These are phyloP conservation scores for Megathymus violae DNA, from an alignment of 1,140 invertebrate genomes.

Conservation along the genomic window DNA sequence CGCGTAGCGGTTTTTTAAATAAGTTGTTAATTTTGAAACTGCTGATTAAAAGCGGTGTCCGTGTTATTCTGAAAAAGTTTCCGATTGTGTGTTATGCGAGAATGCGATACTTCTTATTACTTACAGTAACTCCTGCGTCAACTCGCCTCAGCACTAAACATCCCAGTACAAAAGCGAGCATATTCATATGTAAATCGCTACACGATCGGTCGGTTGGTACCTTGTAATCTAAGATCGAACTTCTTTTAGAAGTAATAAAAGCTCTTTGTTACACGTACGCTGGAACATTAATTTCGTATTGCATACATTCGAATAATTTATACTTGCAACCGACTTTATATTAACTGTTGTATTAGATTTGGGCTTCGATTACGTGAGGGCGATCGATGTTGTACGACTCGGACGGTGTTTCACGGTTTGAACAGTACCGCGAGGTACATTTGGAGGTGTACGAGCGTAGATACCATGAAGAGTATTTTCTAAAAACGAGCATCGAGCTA, in stretches of 20 bases:
- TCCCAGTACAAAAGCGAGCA: constrained; percentile 23
- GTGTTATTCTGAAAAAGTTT: constrained; percentile 7
- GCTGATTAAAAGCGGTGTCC: background rate
- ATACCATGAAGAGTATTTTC: no score
- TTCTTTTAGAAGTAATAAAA: constrained; percentile 33
- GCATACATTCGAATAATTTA: constrained; percentile 25
- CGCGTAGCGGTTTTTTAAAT: constrained; percentile 1
- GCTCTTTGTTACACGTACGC: constrained; percentile 28
- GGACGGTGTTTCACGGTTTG: no score
- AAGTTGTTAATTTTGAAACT: background rate
- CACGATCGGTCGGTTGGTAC: constrained; percentile 23
- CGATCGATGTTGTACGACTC: background rate
- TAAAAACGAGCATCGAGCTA: no score
- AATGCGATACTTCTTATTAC: background rate
- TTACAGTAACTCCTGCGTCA: constrained; percentile 3
- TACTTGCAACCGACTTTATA: constrained; percentile 23
- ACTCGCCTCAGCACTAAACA: constrained; percentile 16
- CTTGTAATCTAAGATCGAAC: constrained; percentile 33
- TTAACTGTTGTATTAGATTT: background rate
- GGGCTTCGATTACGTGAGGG: background rate
- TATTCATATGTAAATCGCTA: constrained; percentile 47
- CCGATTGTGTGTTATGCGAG: background rate
- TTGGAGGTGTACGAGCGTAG: no score
- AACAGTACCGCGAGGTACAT: no score
- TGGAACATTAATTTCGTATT: constrained; percentile 35